Conservation (phyloP, 2,113 vertebrate genomes). For the Spea bombifrons region DNA sequence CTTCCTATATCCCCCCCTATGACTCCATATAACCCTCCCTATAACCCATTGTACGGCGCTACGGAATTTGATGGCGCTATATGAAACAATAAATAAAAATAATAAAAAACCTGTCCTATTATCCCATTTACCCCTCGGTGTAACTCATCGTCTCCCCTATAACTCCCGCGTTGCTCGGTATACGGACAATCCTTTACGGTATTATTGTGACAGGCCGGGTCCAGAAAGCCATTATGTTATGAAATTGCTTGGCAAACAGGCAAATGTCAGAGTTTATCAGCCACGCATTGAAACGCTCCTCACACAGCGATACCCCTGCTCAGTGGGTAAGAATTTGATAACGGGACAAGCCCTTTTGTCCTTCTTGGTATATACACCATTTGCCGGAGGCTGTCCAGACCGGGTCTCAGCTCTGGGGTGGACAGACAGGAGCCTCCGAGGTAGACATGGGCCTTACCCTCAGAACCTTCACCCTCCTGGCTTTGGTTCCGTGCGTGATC, state of each 20-base stretch:
- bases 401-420: background rate
- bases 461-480: background rate
- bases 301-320: background rate
- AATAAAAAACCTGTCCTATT: background rate
- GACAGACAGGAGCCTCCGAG: background rate
- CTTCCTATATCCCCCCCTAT: background rate
- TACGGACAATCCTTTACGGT: no score
- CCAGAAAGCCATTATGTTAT: background rate
- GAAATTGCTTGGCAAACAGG: slow-evolving; percentile 22
- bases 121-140: background rate
- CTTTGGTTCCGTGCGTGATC: background rate
- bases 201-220: background rate
- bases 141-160: background rate
- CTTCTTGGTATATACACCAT: slow-evolving; percentile 9
- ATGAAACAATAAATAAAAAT: no score
- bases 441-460: background rate
- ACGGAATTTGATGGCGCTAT: background rate
- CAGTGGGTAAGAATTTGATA: slow-evolving; percentile 2
- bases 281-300: background rate
- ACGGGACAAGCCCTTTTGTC: slow-evolving; percentile 4
- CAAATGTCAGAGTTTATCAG: slow-evolving; percentile 30
- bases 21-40: background rate
- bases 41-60: background rate
- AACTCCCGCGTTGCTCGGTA: background rate
- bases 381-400: background rate